phyloP scores from a whole-genome alignment of 2,888 invertebrate species.

The Catocala sponsa region DNA sequence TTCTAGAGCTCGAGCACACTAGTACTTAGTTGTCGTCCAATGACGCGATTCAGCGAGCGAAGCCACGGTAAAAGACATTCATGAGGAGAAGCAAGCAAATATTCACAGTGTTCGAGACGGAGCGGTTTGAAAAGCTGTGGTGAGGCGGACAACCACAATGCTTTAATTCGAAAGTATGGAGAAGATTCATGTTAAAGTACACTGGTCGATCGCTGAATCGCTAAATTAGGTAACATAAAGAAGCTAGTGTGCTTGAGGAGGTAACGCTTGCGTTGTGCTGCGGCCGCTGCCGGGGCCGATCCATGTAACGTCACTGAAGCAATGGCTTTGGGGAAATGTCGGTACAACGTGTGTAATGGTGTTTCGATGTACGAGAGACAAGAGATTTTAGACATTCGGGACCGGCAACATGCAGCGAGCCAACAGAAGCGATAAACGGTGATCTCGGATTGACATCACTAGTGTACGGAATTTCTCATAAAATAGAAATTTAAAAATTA shows the following conservation, averaged over 20 bases:
- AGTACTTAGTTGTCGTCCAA: constrained; percentile 3
- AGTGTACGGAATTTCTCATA: constrained; percentile 75
- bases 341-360: constrained; percentile 37
- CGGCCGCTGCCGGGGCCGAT: constrained; percentile 30
- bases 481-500: constrained; percentile 72
- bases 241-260: constrained; percentile 43
- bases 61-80: neutral
- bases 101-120: constrained; percentile 3
- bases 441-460: constrained; percentile 81
- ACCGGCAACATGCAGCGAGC: constrained; percentile 78
- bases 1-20: constrained; percentile 19
- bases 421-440: constrained; percentile 80
- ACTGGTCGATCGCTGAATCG: constrained; percentile 16
- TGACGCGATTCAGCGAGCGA: constrained; percentile 19
- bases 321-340: constrained; percentile 10
- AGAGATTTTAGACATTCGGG: constrained; percentile 48
- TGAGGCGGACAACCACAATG: neutral
- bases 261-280: constrained; percentile 71
- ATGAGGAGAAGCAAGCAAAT: constrained; percentile 1
- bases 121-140: constrained; percentile 1
- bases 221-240: constrained; percentile 9
- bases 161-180: neutral
- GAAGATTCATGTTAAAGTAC: neutral
- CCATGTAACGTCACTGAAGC: constrained; percentile 19
- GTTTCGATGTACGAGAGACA: constrained; percentile 40